Percentiles rank a stretch among this genome's conserved stretches.
Conservation (phyloP, 2,888 invertebrate genomes). For the Hydraecia micacea region DNA sequence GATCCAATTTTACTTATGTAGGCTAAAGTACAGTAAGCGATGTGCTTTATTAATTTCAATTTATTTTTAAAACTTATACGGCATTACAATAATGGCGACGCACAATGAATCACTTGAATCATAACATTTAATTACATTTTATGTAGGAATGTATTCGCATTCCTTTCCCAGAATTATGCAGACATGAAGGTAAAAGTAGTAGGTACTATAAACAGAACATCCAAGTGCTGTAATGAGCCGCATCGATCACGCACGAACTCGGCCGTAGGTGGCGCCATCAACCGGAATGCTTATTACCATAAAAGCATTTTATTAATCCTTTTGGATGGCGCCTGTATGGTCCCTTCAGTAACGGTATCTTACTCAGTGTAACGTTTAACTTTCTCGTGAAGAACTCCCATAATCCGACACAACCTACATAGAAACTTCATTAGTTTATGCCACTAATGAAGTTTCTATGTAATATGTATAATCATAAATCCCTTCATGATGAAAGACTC, state of each 20-base stretch:
- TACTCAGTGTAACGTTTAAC: constrained; percentile 1
- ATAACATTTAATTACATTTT: constrained; percentile 47
- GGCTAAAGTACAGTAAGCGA: constrained; percentile 31
- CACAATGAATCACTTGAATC: constrained; percentile 31
- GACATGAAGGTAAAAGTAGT: constrained; percentile 62
- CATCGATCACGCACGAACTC: constrained; percentile 70
- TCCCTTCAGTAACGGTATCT: constrained; percentile 38
- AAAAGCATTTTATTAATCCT: constrained; percentile 66
- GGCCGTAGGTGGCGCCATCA: constrained; percentile 73
- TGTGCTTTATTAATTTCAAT: constrained; percentile 2
- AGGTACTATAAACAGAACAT: constrained; percentile 40
- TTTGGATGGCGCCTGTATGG: constrained; percentile 41
- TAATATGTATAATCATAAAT: constrained; percentile 8
- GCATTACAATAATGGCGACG: constrained; percentile 1
- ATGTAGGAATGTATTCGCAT: constrained; percentile 35
- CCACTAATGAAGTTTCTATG: too few relatives aligned
- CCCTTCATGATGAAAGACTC: constrained; percentile 13
- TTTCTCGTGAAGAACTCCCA: constrained; percentile 12
- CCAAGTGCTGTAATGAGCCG: constrained; percentile 59
- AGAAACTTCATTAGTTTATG: background rate
- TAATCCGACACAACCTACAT: constrained; percentile 4
- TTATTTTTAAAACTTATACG: background rate
- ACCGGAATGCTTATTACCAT: constrained; percentile 70
- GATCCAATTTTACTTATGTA: constrained; percentile 11
- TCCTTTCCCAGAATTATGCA: constrained; percentile 55